Percentiles rank a stretch among this genome's conserved stretches.
phyloP scores from a whole-genome alignment of 2,797 vertebrate species.

The Cuculus canorus region DNA sequence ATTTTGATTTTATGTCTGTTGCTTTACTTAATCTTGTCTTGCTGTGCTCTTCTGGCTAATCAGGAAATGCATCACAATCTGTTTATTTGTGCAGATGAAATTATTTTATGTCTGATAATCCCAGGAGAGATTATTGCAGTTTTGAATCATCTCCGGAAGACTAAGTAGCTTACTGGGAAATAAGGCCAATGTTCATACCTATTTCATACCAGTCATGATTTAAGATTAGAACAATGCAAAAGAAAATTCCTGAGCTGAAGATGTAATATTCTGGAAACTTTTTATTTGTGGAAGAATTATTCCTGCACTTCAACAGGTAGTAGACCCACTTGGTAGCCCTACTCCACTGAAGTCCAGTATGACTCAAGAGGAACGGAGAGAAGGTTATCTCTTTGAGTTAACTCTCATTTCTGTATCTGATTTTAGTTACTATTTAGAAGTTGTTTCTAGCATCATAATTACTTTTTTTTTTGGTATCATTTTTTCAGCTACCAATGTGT shows the following conservation, averaged over 20 bases:
- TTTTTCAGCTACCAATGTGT: neutral
- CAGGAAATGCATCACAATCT: constrained; percentile 17
- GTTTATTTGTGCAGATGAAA: constrained; percentile 3
- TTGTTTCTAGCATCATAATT: neutral
- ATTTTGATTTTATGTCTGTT: neutral
- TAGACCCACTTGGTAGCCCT: neutral
- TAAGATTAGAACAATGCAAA: neutral
- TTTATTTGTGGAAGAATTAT: neutral
- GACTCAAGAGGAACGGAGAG: neutral
- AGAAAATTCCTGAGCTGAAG: neutral
- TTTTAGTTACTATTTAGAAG: neutral
- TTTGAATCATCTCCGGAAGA: neutral
- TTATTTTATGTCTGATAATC: constrained; percentile 11
- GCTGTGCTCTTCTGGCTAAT: neutral
- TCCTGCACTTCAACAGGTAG: neutral
- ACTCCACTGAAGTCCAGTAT: neutral
- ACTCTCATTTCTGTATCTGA: neutral
- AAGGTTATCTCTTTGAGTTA: neutral
- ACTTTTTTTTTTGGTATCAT: neutral
- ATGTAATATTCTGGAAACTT: neutral
- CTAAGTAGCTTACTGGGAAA: neutral
- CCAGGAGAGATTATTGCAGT: neutral
- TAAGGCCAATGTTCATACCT: neutral
- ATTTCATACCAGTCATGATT: neutral
- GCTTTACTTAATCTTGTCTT: neutral